Conservation (phyloP, 2,888 invertebrate genomes). For the Watsonalla cultraria region DNA sequence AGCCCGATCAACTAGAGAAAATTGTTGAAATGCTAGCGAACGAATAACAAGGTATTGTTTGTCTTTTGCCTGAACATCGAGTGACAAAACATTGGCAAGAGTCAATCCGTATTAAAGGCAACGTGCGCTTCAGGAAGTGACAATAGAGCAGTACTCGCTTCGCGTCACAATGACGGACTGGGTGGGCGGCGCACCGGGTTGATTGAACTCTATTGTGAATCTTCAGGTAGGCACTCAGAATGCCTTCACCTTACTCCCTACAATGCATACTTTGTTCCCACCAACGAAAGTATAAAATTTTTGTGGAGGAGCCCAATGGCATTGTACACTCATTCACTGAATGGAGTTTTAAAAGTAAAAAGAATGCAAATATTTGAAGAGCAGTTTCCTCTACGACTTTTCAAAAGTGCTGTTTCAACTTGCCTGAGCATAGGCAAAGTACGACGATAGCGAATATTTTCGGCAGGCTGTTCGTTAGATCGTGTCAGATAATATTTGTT, state of each 20-base stretch:
- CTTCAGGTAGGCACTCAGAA: constrained; percentile 61
- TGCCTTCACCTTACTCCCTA: constrained; percentile 38
- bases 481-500: constrained; percentile 10
- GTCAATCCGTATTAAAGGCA: constrained; percentile 1
- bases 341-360: constrained; percentile 37
- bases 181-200: constrained; percentile 65
- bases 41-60: not conserved
- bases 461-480: constrained; percentile 15
- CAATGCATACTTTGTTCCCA: constrained; percentile 27
- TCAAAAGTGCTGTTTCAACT: constrained; percentile 36
- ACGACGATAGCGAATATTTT: constrained; percentile 26
- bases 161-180: constrained; percentile 57
- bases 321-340: constrained; percentile 45
- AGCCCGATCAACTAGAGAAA: too few relatives aligned
- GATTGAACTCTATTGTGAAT: constrained; percentile 70
- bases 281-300: constrained; percentile 38
- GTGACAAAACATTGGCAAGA: not conserved
- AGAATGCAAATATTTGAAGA: constrained; percentile 45
- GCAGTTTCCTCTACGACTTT: constrained; percentile 33
- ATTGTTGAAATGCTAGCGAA: not conserved
- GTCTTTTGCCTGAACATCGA: not conserved
- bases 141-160: constrained; percentile 52
- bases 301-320: constrained; percentile 26
- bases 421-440: constrained; percentile 27
- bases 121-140: constrained; percentile 47